Evolutionary conservation across 2,113 vertebrate species (phyloP).

Genomic region (Hippocampus barbouri): DNA sequence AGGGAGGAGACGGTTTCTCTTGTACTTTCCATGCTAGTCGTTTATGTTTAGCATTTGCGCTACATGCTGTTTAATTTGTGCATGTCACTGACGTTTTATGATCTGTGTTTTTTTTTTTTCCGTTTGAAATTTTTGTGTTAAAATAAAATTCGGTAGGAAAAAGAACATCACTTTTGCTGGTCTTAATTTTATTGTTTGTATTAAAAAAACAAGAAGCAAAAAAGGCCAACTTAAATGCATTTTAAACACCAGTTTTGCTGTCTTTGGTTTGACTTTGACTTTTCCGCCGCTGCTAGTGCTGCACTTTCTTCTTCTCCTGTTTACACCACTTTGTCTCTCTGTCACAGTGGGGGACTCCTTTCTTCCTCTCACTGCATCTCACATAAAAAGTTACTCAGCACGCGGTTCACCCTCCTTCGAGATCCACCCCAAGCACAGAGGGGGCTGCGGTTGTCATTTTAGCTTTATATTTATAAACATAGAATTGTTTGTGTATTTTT

Average conservation of each 20-base stretch:
- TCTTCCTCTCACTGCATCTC: constrained; percentile 45
- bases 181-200: no score
- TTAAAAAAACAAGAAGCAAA: neutral
- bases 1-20: no score
- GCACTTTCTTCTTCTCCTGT: constrained; percentile 39
- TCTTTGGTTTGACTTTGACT: neutral
- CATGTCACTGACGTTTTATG: no score
- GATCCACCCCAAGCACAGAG: constrained; percentile 57
- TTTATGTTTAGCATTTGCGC: no score
- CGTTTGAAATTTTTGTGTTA: no score
- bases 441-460: constrained; percentile 45
- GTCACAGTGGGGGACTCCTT: constrained; percentile 46
- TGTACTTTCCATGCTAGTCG: no score
- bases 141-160: no score
- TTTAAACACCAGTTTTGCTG: neutral
- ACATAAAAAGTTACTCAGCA: constrained; percentile 46
- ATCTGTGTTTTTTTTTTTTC: no score
- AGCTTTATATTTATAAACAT: neutral
- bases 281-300: constrained; percentile 46
- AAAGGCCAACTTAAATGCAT: neutral
- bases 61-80: no score
- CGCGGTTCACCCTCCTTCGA: constrained; percentile 49
- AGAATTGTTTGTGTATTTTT: neutral
- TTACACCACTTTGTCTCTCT: constrained; percentile 57
- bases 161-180: no score